Evolutionary conservation across 2,113 vertebrate genomes (phyloP), one percentile per base, ranked within the genome.

Genomic region (Callorhinus ursinus): DNA sequence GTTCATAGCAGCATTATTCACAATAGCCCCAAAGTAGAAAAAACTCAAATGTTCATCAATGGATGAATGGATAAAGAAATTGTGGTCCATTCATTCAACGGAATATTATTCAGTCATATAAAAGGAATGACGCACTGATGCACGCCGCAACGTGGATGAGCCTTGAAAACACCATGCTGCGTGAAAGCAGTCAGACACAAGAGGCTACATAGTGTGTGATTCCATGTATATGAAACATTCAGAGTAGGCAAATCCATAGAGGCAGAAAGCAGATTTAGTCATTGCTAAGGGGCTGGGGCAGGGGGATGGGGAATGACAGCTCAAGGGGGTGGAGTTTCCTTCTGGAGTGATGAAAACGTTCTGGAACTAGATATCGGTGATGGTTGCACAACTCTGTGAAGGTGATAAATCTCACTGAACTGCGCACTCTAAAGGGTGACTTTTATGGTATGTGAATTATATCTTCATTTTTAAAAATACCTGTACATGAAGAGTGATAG

Each of bases 101-200:
- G 14, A 63, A 36, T 63, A 63, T 24, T 77, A 49, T 21, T 77
- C 63, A 63, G 28, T 63, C 55, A 21, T n/a, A 81, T 15, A 31
- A 12, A 87, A 80, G 55, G 39, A 49, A 26, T 18, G 5, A 89
- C 8, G 14, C 39, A n/a, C 14, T 76, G 55, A 49, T 10, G 22
- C 28, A 16, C 3, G 13, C 36, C 9, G 46, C 28, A n/a, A 12
- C 0, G 0, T 8, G 72, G 72, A 61, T n/a, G 71, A 77, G 46
- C 5, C 28, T 18, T 42, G 33, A 59, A 87, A 92, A 21, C 13
- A 22, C n/a, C 26, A 69, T 13, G 15, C 36, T 31, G 49, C 31
- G 57, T 33, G 31, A 63, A 74, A 88, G 51, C 49, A 39, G 16
- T 12, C 9, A 31, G 53, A 31, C 33, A 33, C 15, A 55, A 65